Evolutionary conservation across 92 coral and sea anemone species (phyloP).

Genomic region (Palythoa grandis): DNA sequence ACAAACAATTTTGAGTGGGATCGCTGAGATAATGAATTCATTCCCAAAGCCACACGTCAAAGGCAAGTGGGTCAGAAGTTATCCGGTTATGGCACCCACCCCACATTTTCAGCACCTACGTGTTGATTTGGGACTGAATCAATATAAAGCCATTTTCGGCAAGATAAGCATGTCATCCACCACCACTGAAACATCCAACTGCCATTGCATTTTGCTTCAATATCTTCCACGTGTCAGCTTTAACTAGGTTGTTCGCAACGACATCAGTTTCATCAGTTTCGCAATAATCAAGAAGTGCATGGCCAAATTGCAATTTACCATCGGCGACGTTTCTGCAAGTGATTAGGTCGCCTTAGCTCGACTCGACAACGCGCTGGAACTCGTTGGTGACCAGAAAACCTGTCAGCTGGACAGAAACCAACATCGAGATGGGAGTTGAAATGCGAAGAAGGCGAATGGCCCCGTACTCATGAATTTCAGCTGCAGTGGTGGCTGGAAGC

Average conservation of each 20-base stretch:
- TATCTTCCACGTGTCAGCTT: neutral
- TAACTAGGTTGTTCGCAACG: neutral
- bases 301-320: neutral
- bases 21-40: constrained; percentile 29
- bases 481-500: neutral
- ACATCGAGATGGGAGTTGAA: neutral
- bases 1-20: constrained; percentile 21
- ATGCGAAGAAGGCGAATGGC: constrained; percentile 7
- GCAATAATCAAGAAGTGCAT: neutral
- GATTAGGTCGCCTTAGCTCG: neutral
- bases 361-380: neutral
- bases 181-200: neutral
- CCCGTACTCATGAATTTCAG: constrained; percentile 8
- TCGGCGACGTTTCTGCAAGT: neutral
- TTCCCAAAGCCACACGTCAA: constrained; percentile 16
- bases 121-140: neutral
- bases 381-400: neutral
- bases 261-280: neutral
- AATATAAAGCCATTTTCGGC: neutral
- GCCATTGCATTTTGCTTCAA: neutral
- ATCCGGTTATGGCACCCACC: neutral
- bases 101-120: neutral
- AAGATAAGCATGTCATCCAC: neutral
- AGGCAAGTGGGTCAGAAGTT: neutral
- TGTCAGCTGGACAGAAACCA: neutral